phyloP scores from a whole-genome alignment of 64 coral and sea anemone genomes.

The Montipora cactus region DNA sequence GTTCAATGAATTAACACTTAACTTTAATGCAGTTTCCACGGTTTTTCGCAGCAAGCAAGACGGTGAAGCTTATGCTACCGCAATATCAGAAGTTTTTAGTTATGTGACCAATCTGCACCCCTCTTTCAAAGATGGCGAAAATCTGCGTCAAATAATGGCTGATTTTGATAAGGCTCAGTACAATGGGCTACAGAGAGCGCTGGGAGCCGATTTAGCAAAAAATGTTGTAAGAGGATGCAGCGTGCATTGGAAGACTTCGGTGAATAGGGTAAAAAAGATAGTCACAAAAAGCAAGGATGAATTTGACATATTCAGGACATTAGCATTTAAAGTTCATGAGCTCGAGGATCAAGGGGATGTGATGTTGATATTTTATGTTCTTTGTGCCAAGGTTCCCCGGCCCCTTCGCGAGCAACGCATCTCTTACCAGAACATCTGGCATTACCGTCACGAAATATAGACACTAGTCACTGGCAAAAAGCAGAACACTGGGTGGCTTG shows the following conservation, averaged over 20 bases:
- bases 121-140: slow-evolving; percentile 24
- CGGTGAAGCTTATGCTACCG: slow-evolving; percentile 48
- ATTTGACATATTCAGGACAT: neutral
- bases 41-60: slow-evolving; percentile 65
- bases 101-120: slow-evolving; percentile 8
- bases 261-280: slow-evolving; percentile 37
- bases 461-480: slow-evolving; percentile 7
- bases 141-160: slow-evolving; percentile 28
- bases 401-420: neutral
- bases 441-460: neutral
- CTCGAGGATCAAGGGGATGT: slow-evolving; percentile 8
- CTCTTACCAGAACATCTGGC: slow-evolving; percentile 18
- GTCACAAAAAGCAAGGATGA: slow-evolving; percentile 43
- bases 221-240: slow-evolving; percentile 22
- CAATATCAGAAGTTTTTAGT: slow-evolving; percentile 37
- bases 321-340: neutral
- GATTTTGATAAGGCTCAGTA: slow-evolving; percentile 56
- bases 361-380: slow-evolving; percentile 23
- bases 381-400: neutral
- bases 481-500: slow-evolving; percentile 19
- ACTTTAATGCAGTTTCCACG: slow-evolving; percentile 43
- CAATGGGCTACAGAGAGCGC: slow-evolving; percentile 12
- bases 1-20: slow-evolving; percentile 26
- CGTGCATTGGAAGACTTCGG: slow-evolving; percentile 56
- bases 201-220: neutral